A percentile compares a stretch with the other conserved stretches of the same genome.
phyloP scores from a whole-genome alignment of 2,113 vertebrate species.

The Pyrgilauda ruficollis region DNA sequence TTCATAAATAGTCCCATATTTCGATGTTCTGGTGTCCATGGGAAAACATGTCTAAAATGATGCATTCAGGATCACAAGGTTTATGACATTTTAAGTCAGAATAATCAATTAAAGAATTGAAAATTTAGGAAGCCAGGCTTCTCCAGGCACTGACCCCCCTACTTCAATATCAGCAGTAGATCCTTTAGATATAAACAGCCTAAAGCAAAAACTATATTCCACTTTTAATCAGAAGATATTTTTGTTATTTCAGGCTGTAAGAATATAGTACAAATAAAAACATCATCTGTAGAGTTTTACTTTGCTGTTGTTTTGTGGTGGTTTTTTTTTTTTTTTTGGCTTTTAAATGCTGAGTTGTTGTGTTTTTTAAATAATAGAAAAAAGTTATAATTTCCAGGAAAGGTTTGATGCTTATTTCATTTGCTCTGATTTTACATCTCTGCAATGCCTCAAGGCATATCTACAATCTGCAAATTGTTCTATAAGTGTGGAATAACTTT shows the following conservation, averaged over 20 bases:
- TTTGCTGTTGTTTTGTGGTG: background rate
- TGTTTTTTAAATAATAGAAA: background rate
- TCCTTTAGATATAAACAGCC: background rate
- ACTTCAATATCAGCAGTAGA: background rate
- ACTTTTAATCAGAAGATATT: background rate
- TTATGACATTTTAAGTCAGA: background rate
- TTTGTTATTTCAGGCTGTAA: background rate
- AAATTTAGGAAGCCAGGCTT: background rate
- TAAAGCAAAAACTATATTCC: background rate
- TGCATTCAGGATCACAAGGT: background rate
- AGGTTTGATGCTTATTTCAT: background rate
- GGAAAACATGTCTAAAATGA: background rate
- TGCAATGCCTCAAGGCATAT: background rate
- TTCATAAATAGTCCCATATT: background rate
- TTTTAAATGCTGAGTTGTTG: background rate
- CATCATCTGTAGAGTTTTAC: background rate
- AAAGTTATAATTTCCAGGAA: background rate
- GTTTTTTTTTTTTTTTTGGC: background rate
- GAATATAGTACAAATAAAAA: background rate
- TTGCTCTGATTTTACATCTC: background rate
- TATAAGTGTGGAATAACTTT: background rate
- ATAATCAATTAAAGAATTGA: background rate
- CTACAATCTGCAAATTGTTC: background rate
- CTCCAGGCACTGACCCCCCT: accelerated
- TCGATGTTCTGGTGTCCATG: background rate